phyloP scores from a whole-genome alignment of 1,140 invertebrate species.

The Eriocheir sinensis region DNA sequence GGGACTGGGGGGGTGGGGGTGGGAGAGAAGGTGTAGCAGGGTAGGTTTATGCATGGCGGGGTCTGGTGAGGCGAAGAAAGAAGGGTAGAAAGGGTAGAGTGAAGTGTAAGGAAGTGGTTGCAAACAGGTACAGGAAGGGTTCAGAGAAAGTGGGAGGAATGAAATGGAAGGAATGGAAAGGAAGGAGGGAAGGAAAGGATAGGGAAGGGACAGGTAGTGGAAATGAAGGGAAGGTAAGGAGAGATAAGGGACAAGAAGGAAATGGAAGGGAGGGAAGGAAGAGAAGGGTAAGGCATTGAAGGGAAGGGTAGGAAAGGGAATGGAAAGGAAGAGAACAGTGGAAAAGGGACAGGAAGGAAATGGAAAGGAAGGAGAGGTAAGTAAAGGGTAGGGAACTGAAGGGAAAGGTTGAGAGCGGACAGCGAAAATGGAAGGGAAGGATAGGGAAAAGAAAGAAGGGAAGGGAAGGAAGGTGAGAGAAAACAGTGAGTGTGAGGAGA shows the following conservation, averaged over 20 bases:
- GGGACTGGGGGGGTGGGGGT: no score
- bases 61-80: background rate
- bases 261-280: background rate
- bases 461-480: no score
- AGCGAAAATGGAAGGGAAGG: background rate
- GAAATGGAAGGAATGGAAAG: background rate
- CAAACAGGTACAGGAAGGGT: background rate
- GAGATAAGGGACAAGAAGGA: no score
- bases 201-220: background rate
- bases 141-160: background rate
- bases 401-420: background rate
- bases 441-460: no score
- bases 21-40: background rate
- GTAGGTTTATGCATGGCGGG: background rate
- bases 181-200: no score
- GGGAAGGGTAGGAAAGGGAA: background rate
- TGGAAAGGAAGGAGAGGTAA: background rate
- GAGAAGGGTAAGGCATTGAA: background rate
- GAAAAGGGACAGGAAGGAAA: background rate
- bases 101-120: background rate
- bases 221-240: background rate
- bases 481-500: no score
- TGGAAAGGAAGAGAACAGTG: background rate
- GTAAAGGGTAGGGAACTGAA: background rate
- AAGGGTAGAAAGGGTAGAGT: background rate